Evolutionary conservation across 2,888 invertebrate species (phyloP).

Genomic region (Lasioglossum figueresi): DNA sequence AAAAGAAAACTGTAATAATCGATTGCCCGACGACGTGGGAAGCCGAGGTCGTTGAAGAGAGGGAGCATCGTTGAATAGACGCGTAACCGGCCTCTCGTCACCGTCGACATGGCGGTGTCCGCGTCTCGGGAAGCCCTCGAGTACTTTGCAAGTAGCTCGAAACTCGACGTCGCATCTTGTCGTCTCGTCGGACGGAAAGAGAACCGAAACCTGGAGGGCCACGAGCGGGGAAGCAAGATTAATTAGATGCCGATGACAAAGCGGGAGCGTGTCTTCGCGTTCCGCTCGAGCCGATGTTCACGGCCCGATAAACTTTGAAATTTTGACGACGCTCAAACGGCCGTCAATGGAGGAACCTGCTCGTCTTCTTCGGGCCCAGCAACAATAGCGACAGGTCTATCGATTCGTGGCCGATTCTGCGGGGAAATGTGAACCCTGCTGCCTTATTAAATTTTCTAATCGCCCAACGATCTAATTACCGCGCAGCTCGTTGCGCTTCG

Average conservation of each 20-base stretch:
- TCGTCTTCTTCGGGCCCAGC: conserved; percentile 12
- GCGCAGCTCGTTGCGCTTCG: too few relatives aligned
- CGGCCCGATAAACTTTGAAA: conserved; percentile 61
- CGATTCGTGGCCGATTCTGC: conserved; percentile 27
- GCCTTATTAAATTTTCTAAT: conserved; percentile 28
- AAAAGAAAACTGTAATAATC: conserved; percentile 1
- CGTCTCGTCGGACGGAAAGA: conserved; percentile 39
- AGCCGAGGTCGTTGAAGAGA: conserved; percentile 4
- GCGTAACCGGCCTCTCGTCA: conserved; percentile 14
- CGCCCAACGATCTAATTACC: background rate
- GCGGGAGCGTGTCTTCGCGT: conserved; percentile 49
- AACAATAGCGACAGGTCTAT: conserved; percentile 52
- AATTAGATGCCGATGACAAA: conserved; percentile 74
- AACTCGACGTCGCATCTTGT: conserved; percentile 38
- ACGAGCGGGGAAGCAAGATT: conserved; percentile 63
- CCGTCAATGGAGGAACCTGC: conserved; percentile 21
- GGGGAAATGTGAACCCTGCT: conserved; percentile 10
- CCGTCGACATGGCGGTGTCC: conserved; percentile 28
- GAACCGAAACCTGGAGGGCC: conserved; percentile 42
- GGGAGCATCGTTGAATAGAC: conserved; percentile 30
- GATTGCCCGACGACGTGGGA: background rate
- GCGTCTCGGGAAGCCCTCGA: conserved; percentile 68
- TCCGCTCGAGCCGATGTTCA: conserved; percentile 51
- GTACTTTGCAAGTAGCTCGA: conserved; percentile 75
- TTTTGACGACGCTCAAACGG: conserved; percentile 54